Conservation (phyloP, 2,113 vertebrate species). For the Cephalopterus ornatus region DNA sequence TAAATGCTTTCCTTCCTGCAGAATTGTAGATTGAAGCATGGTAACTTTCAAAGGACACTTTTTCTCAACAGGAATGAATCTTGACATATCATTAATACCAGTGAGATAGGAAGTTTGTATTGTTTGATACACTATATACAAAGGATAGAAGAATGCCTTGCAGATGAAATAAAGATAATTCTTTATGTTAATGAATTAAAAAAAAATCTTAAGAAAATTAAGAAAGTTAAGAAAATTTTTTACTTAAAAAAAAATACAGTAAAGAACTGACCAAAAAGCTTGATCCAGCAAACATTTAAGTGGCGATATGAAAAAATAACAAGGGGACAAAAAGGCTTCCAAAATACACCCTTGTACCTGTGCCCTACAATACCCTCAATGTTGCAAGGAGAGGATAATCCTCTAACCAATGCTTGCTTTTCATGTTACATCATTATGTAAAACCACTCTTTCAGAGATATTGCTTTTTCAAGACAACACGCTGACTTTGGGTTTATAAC, state of each 20-base stretch:
- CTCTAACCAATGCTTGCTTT: not conserved
- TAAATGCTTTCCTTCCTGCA: not conserved
- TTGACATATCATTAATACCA: rapidly evolving
- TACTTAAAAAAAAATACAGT: not conserved
- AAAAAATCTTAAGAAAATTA: rapidly evolving
- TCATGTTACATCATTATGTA: not conserved
- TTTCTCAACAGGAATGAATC: not conserved
- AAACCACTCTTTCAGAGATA: not conserved
- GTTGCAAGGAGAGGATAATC: not conserved
- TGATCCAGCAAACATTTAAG: not conserved
- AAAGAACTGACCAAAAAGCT: not conserved
- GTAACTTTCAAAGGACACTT: not conserved
- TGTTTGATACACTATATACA: rapidly evolving
- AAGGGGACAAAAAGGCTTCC: not conserved
- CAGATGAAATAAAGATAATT: not conserved
- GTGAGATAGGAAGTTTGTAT: not conserved
- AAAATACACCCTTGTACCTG: not conserved
- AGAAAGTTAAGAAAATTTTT: not conserved
- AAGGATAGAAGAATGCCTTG: not conserved
- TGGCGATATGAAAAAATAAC: not conserved
- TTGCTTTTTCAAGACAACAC: not conserved
- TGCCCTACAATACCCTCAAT: not conserved
- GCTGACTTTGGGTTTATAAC: not conserved
- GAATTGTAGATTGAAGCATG: not conserved
- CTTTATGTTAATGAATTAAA: not conserved